Base-by-base conservation (phyloP, 2,888 invertebrate species). In the Anodontia alba region DNA sequence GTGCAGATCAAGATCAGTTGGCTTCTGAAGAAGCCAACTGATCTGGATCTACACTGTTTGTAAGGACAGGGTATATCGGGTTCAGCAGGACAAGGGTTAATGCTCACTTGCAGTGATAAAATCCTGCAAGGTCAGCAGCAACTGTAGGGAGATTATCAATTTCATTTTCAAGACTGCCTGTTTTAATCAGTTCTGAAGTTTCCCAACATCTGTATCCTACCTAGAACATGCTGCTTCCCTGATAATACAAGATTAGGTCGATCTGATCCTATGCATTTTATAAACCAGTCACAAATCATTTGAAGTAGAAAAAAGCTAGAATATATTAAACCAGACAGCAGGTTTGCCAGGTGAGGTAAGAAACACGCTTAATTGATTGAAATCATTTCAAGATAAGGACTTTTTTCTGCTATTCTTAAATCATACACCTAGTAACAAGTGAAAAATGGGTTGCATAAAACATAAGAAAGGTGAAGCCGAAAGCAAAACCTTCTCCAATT, bases 141-240 rank as follows among this genome's bases (percentile, higher is more conserved):
- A 38, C 10, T 62, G 62, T 29, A 62, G 33, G 7, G 17, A 33
- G 62, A 54, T 54, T 54, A 54, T 54, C 54, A 54, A 26, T 62
- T 62, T 62, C 62, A 62, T 62, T 33, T 62, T 62, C 33, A 62
- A 17, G 33, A 62, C 62, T 62, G 62, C 33, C 62, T 33, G 15
- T 17, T 62, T 17, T 62, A 62, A 62, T 62, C 62, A 62, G 31
- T 7, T 33, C 31, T 62, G 62, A 62, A 62, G 33, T 62, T 62
- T 33, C 33, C 62, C 62, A 62, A 62, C 57, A 62, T 62, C 62
- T 62, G 62, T 33, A 62, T 62, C 33, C 62, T 33, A 62, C 62
- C 20, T 12, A 33, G 33, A 62, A 62, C 54, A 54, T 54, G 54
- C 54, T 54, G 54, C 54, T 54, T 54, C 54, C 54, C 54, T 26